Evolutionary conservation across 2,888 invertebrate genomes (phyloP).

Genomic region (Hymenopus coronatus): DNA sequence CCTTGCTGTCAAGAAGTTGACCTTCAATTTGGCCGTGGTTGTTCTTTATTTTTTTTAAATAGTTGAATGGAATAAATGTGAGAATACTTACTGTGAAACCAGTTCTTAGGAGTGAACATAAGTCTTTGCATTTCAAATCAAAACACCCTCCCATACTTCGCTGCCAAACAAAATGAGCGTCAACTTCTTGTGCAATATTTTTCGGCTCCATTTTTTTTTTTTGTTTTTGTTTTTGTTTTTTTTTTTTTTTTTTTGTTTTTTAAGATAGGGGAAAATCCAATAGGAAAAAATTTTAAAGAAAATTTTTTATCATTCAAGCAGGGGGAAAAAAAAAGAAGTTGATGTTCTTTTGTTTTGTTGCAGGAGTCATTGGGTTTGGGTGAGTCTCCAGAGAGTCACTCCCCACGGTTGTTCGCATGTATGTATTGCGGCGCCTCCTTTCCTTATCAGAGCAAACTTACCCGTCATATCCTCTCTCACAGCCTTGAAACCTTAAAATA

Average conservation of each 20-base stretch:
- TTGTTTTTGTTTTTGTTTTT: too few relatives aligned
- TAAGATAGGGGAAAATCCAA: not conserved
- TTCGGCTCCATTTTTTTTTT: conserved; percentile 28
- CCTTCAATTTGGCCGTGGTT: conserved; percentile 90
- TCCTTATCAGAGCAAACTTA: conserved; percentile 87
- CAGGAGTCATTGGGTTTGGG: conserved; percentile 83
- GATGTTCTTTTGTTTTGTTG: conserved; percentile 88
- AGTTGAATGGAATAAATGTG: conserved; percentile 27
- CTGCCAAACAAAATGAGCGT: conserved; percentile 79
- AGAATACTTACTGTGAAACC: conserved; percentile 11
- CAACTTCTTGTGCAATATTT: conserved; percentile 69
- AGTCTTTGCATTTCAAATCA: conserved; percentile 9
- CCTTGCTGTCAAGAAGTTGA: conserved; percentile 86
- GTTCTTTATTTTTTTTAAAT: conserved; percentile 52
- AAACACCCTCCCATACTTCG: conserved; percentile 39
- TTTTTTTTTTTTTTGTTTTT: conserved; percentile 21
- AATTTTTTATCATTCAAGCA: conserved; percentile 22
- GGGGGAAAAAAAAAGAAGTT: conserved; percentile 71
- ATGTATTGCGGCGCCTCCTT: conserved; percentile 88
- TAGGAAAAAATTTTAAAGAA: conserved; percentile 7
- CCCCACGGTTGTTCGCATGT: conserved; percentile 69
- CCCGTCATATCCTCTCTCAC: conserved; percentile 84
- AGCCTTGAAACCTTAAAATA: conserved; percentile 85
- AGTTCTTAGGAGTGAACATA: conserved; percentile 9
- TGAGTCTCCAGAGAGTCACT: conserved; percentile 52